Percentiles rank a stretch among this genome's conserved stretches.
Evolutionary conservation across 2,113 vertebrate species (phyloP).

Genomic region (Archocentrus centrarchus): DNA sequence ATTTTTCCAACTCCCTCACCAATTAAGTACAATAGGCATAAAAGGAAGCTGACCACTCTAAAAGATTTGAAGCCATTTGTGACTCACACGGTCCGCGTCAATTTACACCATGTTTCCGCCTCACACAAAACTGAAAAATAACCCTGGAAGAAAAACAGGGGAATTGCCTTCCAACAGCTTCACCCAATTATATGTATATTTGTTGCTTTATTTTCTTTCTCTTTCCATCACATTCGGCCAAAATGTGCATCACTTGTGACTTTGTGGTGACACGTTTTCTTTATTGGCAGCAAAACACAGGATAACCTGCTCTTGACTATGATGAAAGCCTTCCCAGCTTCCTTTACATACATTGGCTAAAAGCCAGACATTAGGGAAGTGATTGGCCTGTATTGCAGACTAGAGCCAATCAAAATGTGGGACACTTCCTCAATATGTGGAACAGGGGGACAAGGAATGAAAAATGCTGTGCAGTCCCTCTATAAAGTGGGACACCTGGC

Average conservation of each 20-base stretch:
- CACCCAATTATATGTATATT: neutral
- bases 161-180: neutral
- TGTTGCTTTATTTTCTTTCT: neutral
- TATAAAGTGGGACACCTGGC: conserved; percentile 16
- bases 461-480: neutral
- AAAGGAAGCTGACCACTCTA: neutral
- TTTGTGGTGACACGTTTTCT: neutral
- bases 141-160: neutral
- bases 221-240: neutral
- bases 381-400: neutral
- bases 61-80: neutral
- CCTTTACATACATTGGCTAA: neutral
- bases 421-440: neutral
- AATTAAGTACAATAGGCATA: neutral
- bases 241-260: neutral
- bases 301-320: neutral
- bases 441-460: conserved; percentile 1
- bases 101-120: neutral
- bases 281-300: neutral
- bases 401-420: neutral
- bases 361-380: neutral
- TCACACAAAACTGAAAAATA: neutral
- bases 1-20: neutral
- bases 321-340: neutral
- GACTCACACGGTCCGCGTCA: neutral